Evolutionary conservation across 2,797 vertebrate species (phyloP).

Genomic region (Podargus strigoides): DNA sequence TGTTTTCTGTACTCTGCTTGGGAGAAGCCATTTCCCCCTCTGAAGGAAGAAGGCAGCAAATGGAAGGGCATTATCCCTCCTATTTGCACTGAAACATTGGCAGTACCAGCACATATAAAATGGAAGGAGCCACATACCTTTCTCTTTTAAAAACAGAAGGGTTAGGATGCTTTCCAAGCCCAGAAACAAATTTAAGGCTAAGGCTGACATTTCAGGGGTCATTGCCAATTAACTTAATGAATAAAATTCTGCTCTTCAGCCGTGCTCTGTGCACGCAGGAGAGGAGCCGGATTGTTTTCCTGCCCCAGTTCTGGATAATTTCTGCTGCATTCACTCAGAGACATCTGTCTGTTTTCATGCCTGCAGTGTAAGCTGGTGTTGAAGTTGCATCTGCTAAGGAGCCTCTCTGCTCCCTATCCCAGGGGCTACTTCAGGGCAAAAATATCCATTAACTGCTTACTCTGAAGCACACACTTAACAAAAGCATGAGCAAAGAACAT

Average conservation of each 20-base stretch:
- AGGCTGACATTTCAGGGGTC: conserved; percentile 24
- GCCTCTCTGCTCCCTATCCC: background rate
- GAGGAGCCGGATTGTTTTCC: background rate
- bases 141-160: background rate
- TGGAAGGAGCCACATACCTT: background rate
- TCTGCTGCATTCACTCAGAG: conserved; percentile 48
- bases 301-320: conserved; percentile 35
- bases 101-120: background rate
- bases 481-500: conserved; percentile 4
- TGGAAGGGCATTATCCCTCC: background rate
- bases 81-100: background rate
- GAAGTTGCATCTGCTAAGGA: conserved; percentile 49
- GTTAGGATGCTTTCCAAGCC: conserved; percentile 1
- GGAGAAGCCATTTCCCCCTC: background rate
- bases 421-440: conserved; percentile 40
- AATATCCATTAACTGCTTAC: conserved; percentile 6
- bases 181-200: conserved; percentile 22
- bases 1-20: background rate
- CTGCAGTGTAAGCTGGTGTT: conserved; percentile 28
- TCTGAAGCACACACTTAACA: conserved; percentile 23
- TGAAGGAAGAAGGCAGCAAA: background rate
- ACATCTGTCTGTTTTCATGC: conserved; percentile 58
- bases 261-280: background rate
- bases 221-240: conserved; percentile 52
- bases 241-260: conserved; percentile 37